Evolutionary conservation across 2,113 vertebrate genomes (phyloP), one percentile per base, ranked within the genome.

Genomic region (Menidia beryllina): DNA sequence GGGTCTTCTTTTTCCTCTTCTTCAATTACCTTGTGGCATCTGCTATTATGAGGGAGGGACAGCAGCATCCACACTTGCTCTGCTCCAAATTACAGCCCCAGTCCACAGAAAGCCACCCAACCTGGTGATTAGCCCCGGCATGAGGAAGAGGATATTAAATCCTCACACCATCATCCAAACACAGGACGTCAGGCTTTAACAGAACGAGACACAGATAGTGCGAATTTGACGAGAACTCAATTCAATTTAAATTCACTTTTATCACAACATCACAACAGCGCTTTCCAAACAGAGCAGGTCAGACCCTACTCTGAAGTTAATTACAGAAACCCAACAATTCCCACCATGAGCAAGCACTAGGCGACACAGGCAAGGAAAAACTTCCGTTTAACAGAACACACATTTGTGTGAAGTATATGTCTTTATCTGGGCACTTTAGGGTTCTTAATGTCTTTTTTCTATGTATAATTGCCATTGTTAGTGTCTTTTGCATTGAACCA

Each of bases 1-100:
- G 97, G 96, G 97, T 97, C 97, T 97, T 88, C 66, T 82, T 57
- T 74, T 72, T 64, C 74, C 72, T 79, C 54, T 71, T 76, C 77
- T 56, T 84, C 72, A 59, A 8, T 96, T 94, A 91, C 88, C 92
- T 91, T 91, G 85, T 86, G 91, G 92, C 89, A 90, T 88, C 89
- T 88, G 86, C 89, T 93, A 94, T 72, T 89, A 85, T 85, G 86
- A 86, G 85, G 76, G 83, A 87, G 83, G 79, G 75, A 68, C 62
- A 60, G 67, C 77, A 89, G 71, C 58, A 53, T 52, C 63, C 58
- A 53, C 77, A 4, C 53, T 72, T 52, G 60, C 55, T 70, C 74
- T 57, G 77, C 67, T 86, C 76, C 26, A 77, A 87, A 87, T 89
- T 84, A 79, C 69, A 80, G 75, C 52, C 71, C 68, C 75, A 25